These are phyloP conservation scores for Bungarus multicinctus DNA, from an alignment of 2,113 vertebrate species.

Conservation along the genomic window DNA sequence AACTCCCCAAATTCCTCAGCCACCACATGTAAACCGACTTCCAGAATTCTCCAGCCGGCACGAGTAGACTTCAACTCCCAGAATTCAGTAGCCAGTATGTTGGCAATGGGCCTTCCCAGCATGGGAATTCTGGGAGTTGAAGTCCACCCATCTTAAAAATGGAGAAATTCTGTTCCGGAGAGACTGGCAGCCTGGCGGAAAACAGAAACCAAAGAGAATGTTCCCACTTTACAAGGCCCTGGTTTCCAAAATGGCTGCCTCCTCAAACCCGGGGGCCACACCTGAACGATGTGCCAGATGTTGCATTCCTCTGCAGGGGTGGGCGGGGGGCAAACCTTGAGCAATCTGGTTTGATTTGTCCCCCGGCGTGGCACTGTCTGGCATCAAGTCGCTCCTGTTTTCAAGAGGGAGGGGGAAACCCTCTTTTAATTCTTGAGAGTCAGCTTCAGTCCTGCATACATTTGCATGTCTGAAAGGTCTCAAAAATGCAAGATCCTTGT, in stretches of 20 bases:
- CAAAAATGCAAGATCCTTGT: neutral
- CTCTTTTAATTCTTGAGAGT: neutral
- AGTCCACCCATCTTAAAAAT: too few species aligned
- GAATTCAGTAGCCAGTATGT: too few species aligned
- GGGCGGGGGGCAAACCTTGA: neutral
- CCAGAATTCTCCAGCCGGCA: too few species aligned
- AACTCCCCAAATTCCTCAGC: too few species aligned
- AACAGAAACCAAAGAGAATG: neutral
- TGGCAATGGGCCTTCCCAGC: too few species aligned
- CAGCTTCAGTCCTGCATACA: neutral
- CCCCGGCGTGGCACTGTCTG: neutral
- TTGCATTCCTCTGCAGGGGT: neutral
- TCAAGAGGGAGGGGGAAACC: neutral
- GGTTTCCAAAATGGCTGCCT: neutral
- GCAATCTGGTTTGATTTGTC: too few species aligned
- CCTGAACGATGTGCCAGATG: neutral
- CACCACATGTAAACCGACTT: too few species aligned
- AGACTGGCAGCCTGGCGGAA: too few species aligned
- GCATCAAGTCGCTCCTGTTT: neutral
- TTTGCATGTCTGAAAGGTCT: neutral
- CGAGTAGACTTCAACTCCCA: too few species aligned
- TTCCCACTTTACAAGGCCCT: neutral
- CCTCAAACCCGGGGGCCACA: neutral
- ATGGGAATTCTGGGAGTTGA: too few species aligned
- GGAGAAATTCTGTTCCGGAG: neutral